A percentile compares a stretch with the other conserved stretches of the same genome.
Conservation (phyloP, 2,888 invertebrate genomes). For the Trisateles emortualis region DNA sequence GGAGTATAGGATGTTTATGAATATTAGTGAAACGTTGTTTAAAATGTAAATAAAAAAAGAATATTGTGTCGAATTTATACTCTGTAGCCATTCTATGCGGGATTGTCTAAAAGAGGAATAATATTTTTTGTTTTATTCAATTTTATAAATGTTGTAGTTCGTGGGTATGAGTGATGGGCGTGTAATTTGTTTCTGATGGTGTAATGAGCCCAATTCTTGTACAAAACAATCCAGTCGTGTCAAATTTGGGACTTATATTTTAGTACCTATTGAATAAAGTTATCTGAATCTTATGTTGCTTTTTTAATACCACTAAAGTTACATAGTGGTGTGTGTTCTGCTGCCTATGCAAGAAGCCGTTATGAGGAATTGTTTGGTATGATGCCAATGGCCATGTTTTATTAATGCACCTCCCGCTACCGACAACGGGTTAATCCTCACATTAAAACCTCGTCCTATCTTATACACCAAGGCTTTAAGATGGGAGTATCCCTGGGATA, state of each 20-base stretch:
- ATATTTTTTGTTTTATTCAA: constrained; percentile 55
- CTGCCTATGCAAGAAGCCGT: too few species aligned
- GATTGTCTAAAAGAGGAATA: constrained; percentile 51
- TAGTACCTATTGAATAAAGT: constrained; percentile 71
- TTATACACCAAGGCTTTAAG: too few species aligned
- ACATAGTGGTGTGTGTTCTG: too few species aligned
- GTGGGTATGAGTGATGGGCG: constrained; percentile 27
- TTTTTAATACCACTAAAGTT: constrained; percentile 7
- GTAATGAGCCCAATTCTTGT: constrained; percentile 39
- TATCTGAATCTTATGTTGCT: constrained; percentile 54
- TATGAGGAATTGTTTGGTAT: too few species aligned
- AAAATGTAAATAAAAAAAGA: constrained; percentile 59
- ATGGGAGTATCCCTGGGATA: too few species aligned
- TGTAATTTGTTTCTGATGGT: constrained; percentile 25
- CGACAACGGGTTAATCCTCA: too few species aligned
- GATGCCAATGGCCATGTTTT: too few species aligned
- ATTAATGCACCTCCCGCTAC: too few species aligned
- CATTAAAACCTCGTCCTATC: too few species aligned
- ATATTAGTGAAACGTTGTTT: constrained; percentile 49
- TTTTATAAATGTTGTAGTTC: constrained; percentile 51
- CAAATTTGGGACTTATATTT: constrained; percentile 72
- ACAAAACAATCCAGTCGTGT: constrained; percentile 59
- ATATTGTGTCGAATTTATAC: constrained; percentile 64
- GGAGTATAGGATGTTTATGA: constrained; percentile 23
- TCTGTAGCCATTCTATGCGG: constrained; percentile 45